Conservation (phyloP, 2,888 invertebrate genomes). For the Colletes collaris region DNA sequence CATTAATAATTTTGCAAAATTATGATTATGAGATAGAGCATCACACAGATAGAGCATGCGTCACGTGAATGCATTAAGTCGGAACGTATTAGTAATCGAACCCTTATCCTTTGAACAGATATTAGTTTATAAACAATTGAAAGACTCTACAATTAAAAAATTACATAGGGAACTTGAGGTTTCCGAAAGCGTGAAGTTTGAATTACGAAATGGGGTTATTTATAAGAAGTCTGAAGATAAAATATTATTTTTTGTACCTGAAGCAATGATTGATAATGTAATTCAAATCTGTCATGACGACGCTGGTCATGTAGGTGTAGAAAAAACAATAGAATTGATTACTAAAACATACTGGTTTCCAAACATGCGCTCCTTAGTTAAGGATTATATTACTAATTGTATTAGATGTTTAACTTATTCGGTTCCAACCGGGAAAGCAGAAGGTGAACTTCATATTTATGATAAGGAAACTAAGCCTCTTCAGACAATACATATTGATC, state of each 20-base stretch:
- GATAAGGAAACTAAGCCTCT: no score
- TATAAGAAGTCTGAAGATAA: background rate
- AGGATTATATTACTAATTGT: background rate
- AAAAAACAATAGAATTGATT: constrained; percentile 11
- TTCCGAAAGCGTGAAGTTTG: background rate
- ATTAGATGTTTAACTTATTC: background rate
- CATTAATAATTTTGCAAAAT: constrained; percentile 5
- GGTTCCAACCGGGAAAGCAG: background rate
- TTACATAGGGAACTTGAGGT: background rate
- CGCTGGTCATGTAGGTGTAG: constrained; percentile 19
- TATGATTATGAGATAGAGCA: constrained; percentile 15
- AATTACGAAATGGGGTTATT: background rate
- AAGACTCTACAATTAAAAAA: constrained; percentile 1
- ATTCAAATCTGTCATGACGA: background rate
- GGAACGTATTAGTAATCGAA: background rate
- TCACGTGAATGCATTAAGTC: constrained; percentile 9
- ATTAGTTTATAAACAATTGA: constrained; percentile 1
- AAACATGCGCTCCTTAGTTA: constrained; percentile 9
- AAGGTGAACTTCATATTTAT: background rate
- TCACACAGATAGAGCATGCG: background rate
- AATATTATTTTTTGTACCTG: constrained; percentile 1
- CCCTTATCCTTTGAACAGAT: background rate
- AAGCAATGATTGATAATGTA: background rate
- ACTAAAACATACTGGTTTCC: constrained; percentile 32
- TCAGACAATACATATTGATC: no score